Evolutionary conservation across 2,888 invertebrate species (phyloP).

Genomic region (Tridacna gigas): DNA sequence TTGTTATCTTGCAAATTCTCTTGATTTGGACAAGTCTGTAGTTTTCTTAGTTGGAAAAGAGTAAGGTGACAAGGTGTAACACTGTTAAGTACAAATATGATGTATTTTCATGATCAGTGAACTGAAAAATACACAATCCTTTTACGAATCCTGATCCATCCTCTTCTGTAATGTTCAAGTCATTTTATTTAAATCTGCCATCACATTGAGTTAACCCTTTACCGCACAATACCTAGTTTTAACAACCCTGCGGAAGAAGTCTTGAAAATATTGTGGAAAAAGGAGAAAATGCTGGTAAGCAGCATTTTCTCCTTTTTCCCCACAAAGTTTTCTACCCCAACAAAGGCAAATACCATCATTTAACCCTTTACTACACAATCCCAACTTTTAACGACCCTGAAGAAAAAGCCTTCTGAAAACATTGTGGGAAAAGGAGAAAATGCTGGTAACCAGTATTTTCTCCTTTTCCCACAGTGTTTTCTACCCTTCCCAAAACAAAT

Average conservation of each 20-base stretch:
- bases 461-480: conserved; percentile 3
- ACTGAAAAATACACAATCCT: too few relatives aligned
- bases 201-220: background rate
- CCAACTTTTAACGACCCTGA: background rate
- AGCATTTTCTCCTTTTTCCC: background rate
- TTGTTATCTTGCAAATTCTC: too few relatives aligned
- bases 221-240: too few relatives aligned
- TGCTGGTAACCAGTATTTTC: background rate
- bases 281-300: background rate
- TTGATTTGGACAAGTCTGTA: too few relatives aligned
- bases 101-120: too few relatives aligned
- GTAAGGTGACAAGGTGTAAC: too few relatives aligned
- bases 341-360: background rate
- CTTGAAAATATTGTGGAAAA: background rate
- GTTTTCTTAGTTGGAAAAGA: too few relatives aligned
- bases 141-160: too few relatives aligned
- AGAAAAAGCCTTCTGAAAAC: too few relatives aligned
- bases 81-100: too few relatives aligned
- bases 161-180: too few relatives aligned
- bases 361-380: background rate
- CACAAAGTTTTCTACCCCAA: background rate
- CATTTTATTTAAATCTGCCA: too few relatives aligned
- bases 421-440: background rate
- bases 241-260: background rate
- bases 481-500: background rate